phyloP scores from a whole-genome alignment of 2,888 invertebrate genomes.

The Ormyrus pomaceus region DNA sequence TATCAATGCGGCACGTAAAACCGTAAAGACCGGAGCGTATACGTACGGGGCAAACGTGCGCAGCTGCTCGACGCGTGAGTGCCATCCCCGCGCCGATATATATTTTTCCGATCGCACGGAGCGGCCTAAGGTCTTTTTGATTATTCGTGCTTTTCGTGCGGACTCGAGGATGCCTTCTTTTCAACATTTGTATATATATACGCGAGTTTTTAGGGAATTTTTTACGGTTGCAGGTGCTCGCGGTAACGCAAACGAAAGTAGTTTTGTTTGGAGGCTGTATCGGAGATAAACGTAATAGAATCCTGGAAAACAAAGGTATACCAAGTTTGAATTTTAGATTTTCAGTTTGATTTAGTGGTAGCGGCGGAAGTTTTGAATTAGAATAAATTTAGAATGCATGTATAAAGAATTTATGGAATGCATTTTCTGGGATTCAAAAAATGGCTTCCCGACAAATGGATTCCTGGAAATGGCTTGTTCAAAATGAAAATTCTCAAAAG shows the following conservation, averaged over 20 bases:
- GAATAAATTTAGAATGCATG: too few relatives aligned
- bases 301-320: neutral
- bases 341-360: too few relatives aligned
- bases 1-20: slow-evolving; percentile 1
- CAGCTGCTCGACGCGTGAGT: neutral
- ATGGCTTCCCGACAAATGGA: too few relatives aligned
- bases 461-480: too few relatives aligned
- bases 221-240: neutral
- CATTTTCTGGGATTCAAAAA: too few relatives aligned
- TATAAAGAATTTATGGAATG: too few relatives aligned
- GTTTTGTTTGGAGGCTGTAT: neutral
- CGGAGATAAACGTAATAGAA: neutral
- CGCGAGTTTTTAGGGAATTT: too few relatives aligned
- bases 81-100: slow-evolving; percentile 16
- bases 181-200: too few relatives aligned
- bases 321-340: neutral
- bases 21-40: neutral
- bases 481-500: too few relatives aligned
- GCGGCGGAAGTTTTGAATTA: too few relatives aligned
- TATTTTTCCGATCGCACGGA: slow-evolving; percentile 45
- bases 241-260: neutral
- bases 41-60: too few relatives aligned
- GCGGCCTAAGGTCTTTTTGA: slow-evolving; percentile 49
- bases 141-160: slow-evolving; percentile 27
- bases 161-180: too few relatives aligned